These are phyloP conservation scores for Drosophila longiperda DNA, from an alignment of 2,888 invertebrate species.

Conservation along the genomic window DNA sequence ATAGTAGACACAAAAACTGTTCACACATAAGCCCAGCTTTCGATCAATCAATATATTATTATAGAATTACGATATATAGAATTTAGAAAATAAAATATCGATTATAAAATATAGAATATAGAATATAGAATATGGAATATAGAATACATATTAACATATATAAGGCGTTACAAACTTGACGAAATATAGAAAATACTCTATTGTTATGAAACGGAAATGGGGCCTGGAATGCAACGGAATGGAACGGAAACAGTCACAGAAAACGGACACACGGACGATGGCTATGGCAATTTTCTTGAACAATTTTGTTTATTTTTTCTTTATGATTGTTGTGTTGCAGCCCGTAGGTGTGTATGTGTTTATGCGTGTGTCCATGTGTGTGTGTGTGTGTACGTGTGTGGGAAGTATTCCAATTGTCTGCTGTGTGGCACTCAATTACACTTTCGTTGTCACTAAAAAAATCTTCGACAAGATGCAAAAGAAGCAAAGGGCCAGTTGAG, in stretches of 20 bases:
- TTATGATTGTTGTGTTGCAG: slow-evolving; percentile 25
- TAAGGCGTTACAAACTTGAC: neutral
- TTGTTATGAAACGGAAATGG: neutral
- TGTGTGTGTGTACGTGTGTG: slow-evolving; percentile 14
- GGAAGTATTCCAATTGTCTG: slow-evolving; percentile 71
- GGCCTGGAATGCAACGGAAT: slow-evolving; percentile 16
- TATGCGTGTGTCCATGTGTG: slow-evolving; percentile 21
- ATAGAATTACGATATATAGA: too few relatives aligned
- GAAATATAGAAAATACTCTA: neutral
- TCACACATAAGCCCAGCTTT: too few relatives aligned
- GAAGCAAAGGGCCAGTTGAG: slow-evolving; percentile 8
- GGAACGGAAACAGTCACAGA: slow-evolving; percentile 13
- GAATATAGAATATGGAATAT: too few relatives aligned
- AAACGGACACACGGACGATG: slow-evolving; percentile 13
- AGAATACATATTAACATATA: too few relatives aligned
- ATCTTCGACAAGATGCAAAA: slow-evolving; percentile 53
- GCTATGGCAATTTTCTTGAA: slow-evolving; percentile 61
- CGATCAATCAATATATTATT: too few relatives aligned
- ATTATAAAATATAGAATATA: too few relatives aligned
- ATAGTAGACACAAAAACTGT: too few relatives aligned
- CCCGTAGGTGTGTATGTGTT: slow-evolving; percentile 9
- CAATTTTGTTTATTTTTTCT: slow-evolving; percentile 18
- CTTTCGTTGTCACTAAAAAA: slow-evolving; percentile 77
- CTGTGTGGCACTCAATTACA: slow-evolving; percentile 77
- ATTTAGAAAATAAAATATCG: too few relatives aligned